Conservation (phyloP, 2,113 vertebrate species). For the Thomomys bottae region DNA sequence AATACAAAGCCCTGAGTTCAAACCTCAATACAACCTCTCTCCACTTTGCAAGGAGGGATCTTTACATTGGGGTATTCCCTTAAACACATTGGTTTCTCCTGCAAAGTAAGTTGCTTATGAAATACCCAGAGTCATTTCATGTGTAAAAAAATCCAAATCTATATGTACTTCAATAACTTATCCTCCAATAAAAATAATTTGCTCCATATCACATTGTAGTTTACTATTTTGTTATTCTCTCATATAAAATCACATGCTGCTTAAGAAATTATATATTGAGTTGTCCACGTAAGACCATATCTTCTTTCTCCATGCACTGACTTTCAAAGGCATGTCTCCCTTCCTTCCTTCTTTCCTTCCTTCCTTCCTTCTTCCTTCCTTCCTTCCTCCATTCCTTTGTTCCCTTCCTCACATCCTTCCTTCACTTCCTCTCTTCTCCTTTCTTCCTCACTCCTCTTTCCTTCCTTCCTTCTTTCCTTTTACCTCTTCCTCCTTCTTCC, state of each 20-base stretch:
- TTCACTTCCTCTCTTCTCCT: too few relatives aligned
- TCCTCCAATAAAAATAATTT: not conserved
- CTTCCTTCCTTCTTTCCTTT: too few relatives aligned
- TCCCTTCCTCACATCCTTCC: too few relatives aligned
- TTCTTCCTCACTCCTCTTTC: too few relatives aligned
- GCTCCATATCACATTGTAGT: not conserved
- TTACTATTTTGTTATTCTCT: not conserved
- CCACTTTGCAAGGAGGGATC: too few relatives aligned
- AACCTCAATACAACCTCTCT: too few relatives aligned
- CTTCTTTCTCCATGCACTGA: not conserved
- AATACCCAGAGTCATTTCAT: not conserved
- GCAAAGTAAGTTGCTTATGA: constrained; percentile 14
- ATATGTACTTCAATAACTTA: not conserved
- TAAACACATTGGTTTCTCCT: not conserved
- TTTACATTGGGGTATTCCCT: not conserved
- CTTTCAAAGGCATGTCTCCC: not conserved
- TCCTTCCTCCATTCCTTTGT: too few relatives aligned
- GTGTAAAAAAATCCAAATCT: not conserved
- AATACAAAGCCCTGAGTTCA: too few relatives aligned
- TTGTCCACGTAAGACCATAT: not conserved
- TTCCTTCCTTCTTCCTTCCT: too few relatives aligned
- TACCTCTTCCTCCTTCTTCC: too few relatives aligned
- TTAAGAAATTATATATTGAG: not conserved
- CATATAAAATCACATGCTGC: not conserved
- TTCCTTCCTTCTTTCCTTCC: too few relatives aligned